Base-by-base conservation (phyloP, 1,140 invertebrate species). In the Carposina sasakii region DNA sequence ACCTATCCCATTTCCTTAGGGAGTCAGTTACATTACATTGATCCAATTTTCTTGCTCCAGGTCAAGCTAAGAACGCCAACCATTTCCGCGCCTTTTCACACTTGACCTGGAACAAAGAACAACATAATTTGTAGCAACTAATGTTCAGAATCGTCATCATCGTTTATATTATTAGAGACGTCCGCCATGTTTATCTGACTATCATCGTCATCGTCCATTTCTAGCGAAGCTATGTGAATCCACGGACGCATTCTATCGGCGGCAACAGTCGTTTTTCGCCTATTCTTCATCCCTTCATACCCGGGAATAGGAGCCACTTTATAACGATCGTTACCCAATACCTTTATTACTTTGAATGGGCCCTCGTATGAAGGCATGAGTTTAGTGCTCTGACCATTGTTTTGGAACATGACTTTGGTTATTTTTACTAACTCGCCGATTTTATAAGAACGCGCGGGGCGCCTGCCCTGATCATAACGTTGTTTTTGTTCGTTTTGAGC, bases 261-360 rank as follows among this genome's bases (percentile, higher is more conserved):
- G 5, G 45, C 23, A 1, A 47, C 45, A 10, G 33, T 2, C 34
- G 12, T 26, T 28, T 47, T 22, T 37, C 39, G 20, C 15, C n/a
- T n/a, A n/a, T n/a, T n/a, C n/a, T n/a, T 37, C 10, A 47, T 37
- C 3, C 45, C 45, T 19, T n/a, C n/a, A n/a, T n/a, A n/a, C n/a
- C n/a, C n/a, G n/a, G 45, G n/a, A n/a, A n/a, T 17, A 10, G 26
- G 22, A 19, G 6, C 10, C 8, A 47, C 23, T 28, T 23, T 26
- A 26, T 47, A 47, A n/a, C 33, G 17, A 36, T 47, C 45, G 12
- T 47, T 47, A 17, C 45, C 45, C 28, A 47, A n/a, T 19, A n/a
- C 12, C 12, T 39, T 23, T 10, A 26, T 22, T 17, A 47, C 15
- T 37, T 39, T 37, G n/a, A 26, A 47, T 15, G 45, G 45, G 2